Evolutionary conservation across 2,113 vertebrate genomes (phyloP).

Genomic region (Aviceda subcristata): DNA sequence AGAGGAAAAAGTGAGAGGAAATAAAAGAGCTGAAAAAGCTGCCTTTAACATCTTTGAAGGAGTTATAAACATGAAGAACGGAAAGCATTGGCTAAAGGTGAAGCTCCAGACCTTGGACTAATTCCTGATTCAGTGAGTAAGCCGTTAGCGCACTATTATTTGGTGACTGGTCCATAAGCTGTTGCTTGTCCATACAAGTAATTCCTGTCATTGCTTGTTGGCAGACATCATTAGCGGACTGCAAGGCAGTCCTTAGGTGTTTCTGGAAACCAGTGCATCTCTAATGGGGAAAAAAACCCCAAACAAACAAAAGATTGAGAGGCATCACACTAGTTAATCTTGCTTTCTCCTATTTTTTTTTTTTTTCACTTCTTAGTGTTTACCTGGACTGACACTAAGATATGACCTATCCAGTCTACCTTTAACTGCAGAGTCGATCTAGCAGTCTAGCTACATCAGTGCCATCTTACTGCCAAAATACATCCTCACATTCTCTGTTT

Average conservation of each 20-base stretch:
- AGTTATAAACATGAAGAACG: neutral
- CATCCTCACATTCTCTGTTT: neutral
- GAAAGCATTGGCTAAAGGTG: neutral
- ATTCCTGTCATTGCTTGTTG: neutral
- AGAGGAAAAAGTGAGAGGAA: neutral
- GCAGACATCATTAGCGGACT: neutral
- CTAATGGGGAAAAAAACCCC: accelerated
- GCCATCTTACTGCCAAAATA: neutral
- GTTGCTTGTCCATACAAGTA: neutral
- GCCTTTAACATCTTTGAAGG: slow-evolving; percentile 31
- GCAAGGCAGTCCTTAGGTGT: neutral
- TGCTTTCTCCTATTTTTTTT: neutral
- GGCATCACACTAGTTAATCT: neutral
- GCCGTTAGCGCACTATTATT: neutral
- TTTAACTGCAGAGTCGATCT: neutral
- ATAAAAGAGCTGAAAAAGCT: slow-evolving; percentile 7
- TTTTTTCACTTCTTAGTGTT: neutral
- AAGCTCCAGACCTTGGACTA: neutral
- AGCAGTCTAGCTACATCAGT: neutral
- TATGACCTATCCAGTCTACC: neutral
- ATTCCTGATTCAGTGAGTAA: neutral
- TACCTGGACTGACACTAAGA: neutral
- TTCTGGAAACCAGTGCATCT: neutral
- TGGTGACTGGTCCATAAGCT: neutral
- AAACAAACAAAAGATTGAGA: neutral